A percentile compares a stretch with the other conserved stretches of the same genome.
phyloP scores from a whole-genome alignment of 2,888 invertebrate species.

The Eudemis profundana region DNA sequence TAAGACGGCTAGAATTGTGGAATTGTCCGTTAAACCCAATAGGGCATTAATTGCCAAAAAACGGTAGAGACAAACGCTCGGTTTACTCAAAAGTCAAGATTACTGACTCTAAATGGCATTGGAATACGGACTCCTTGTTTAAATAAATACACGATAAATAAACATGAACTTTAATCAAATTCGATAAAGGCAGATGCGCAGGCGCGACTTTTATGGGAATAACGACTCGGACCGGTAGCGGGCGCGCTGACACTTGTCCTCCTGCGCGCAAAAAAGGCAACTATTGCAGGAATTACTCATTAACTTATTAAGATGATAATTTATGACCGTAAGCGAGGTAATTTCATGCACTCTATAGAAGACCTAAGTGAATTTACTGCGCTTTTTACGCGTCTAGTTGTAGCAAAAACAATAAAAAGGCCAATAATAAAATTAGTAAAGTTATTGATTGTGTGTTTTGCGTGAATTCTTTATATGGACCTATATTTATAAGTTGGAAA shows the following conservation, averaged over 20 bases:
- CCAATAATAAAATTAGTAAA: slow-evolving; percentile 42
- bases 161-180: slow-evolving; percentile 84
- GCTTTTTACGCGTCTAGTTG: slow-evolving; percentile 51
- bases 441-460: slow-evolving; percentile 39
- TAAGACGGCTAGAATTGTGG: neutral
- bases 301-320: slow-evolving; percentile 84
- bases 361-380: slow-evolving; percentile 56
- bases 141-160: slow-evolving; percentile 78
- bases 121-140: slow-evolving; percentile 60
- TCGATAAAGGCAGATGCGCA: slow-evolving; percentile 82
- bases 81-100: slow-evolving; percentile 39
- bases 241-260: slow-evolving; percentile 64
- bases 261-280: slow-evolving; percentile 70
- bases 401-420: slow-evolving; percentile 36
- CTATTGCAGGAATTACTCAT: slow-evolving; percentile 80
- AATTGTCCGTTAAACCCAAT: slow-evolving; percentile 3
- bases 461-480: slow-evolving; percentile 39
- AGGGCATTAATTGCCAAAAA: slow-evolving; percentile 30
- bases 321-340: slow-evolving; percentile 73
- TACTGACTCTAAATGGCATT: slow-evolving; percentile 58
- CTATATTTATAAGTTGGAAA: slow-evolving; percentile 8
- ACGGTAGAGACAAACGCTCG: slow-evolving; percentile 5
- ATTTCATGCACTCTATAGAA: slow-evolving; percentile 71
- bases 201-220: slow-evolving; percentile 73
- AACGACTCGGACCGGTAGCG: slow-evolving; percentile 70